Evolutionary conservation across 2,888 invertebrate species (phyloP).

Genomic region (Chydorus sphaericus): DNA sequence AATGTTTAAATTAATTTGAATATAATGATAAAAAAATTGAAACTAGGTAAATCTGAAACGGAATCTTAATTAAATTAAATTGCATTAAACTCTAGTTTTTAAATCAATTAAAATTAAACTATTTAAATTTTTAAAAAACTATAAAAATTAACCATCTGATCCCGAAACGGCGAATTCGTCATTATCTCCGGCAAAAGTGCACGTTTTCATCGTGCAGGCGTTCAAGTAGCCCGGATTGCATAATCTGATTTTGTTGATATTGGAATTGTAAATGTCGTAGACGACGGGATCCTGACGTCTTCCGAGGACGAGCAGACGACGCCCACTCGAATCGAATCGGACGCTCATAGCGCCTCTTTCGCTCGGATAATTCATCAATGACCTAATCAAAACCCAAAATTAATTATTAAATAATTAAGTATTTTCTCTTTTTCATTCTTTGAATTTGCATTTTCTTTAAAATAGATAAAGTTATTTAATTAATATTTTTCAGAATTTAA

Average conservation of each 20-base stretch:
- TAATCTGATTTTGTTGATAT: constrained; percentile 42
- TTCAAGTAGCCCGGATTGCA: constrained; percentile 86
- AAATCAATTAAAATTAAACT: too few relatives aligned
- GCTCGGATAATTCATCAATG: constrained; percentile 47
- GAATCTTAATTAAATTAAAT: too few relatives aligned
- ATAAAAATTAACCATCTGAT: constrained; percentile 90
- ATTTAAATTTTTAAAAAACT: too few relatives aligned
- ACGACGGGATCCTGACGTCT: constrained; percentile 75
- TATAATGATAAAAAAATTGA: too few relatives aligned
- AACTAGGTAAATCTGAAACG: too few relatives aligned
- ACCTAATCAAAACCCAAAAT: constrained; percentile 39
- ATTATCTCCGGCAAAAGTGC: constrained; percentile 76
- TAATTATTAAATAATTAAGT: too few relatives aligned
- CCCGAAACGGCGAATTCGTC: constrained; percentile 85
- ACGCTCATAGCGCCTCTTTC: constrained; percentile 77
- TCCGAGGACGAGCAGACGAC: constrained; percentile 60
- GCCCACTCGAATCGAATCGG: constrained; percentile 67
- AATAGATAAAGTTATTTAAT: too few relatives aligned
- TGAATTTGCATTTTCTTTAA: too few relatives aligned
- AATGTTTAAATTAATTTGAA: too few relatives aligned
- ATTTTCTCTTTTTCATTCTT: too few relatives aligned
- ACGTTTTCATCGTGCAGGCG: constrained; percentile 94
- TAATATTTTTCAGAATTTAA: too few relatives aligned
- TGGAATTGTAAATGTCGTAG: constrained; percentile 40
- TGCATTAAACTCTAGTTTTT: too few relatives aligned